phyloP scores from a whole-genome alignment of 2,888 invertebrate species.

The Plagiodera versicolora region DNA sequence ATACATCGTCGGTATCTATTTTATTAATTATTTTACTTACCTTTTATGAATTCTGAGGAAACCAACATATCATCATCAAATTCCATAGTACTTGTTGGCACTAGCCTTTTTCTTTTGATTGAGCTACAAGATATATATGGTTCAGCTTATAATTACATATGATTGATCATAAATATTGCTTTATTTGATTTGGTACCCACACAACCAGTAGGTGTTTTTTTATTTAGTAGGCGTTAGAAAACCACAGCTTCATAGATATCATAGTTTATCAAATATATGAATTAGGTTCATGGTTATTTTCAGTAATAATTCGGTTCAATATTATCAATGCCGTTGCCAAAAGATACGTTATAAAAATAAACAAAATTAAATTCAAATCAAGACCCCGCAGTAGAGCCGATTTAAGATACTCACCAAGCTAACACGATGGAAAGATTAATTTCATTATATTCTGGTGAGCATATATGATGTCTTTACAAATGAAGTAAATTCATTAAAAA shows the following conservation, averaged over 20 bases:
- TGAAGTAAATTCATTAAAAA: conserved; percentile 17
- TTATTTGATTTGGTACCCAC: conserved; percentile 38
- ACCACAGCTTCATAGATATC: conserved; percentile 9
- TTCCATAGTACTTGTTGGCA: conserved; percentile 43
- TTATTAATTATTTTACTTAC: conserved; percentile 50
- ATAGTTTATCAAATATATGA: conserved; percentile 13
- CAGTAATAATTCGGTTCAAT: background rate
- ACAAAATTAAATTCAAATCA: conserved; percentile 33
- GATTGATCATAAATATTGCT: conserved; percentile 27
- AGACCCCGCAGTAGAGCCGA: conserved; percentile 14
- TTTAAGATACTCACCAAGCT: conserved; percentile 24
- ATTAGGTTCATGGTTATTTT: conserved; percentile 7
- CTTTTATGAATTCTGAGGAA: conserved; percentile 68
- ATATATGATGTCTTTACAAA: background rate
- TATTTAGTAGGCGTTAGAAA: conserved; percentile 34
- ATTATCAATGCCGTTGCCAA: conserved; percentile 1
- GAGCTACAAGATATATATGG: conserved; percentile 31
- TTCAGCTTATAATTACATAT: conserved; percentile 27
- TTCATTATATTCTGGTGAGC: conserved; percentile 13
- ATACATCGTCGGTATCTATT: conserved; percentile 3
- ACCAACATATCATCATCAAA: conserved; percentile 62
- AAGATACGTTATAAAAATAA: conserved; percentile 28
- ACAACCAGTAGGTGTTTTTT: conserved; percentile 37
- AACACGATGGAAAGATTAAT: conserved; percentile 22
- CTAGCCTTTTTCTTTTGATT: conserved; percentile 35